These are phyloP conservation scores for Pristiophorus japonicus DNA, from an alignment of 2,113 vertebrate genomes.

Conservation along the genomic window DNA sequence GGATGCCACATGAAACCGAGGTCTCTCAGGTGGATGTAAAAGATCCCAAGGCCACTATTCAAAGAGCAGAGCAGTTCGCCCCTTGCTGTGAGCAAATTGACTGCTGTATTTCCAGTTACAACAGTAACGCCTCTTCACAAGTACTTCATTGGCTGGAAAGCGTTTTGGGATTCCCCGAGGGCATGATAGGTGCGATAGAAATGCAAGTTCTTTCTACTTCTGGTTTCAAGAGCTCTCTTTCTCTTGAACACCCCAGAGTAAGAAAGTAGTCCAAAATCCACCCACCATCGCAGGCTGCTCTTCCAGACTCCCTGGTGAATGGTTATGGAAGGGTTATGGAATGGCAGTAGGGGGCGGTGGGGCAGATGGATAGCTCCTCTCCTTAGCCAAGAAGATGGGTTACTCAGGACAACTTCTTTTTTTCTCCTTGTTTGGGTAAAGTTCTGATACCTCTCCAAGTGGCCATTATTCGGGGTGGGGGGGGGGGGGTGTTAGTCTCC, in stretches of 20 bases:
- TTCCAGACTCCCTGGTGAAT: neutral
- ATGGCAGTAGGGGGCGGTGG: neutral
- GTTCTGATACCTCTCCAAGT: too few species aligned
- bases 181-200: neutral
- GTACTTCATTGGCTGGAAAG: neutral
- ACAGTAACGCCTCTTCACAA: neutral
- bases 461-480: too few species aligned
- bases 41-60: too few species aligned
- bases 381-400: neutral
- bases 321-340: neutral
- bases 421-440: neutral
- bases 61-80: too few species aligned
- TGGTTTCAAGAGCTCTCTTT: neutral
- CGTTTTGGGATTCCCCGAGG: too few species aligned
- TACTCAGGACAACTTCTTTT: neutral
- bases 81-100: too few species aligned
- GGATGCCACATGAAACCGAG: neutral
- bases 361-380: neutral
- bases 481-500: neutral
- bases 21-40: too few species aligned
- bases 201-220: neutral
- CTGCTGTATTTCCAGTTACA: neutral
- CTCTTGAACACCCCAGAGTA: neutral
- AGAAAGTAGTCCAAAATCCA: neutral
- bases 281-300: neutral